These are phyloP conservation scores for Trissolcus japonicus DNA, from an alignment of 2,888 invertebrate genomes.

Conservation along the genomic window DNA sequence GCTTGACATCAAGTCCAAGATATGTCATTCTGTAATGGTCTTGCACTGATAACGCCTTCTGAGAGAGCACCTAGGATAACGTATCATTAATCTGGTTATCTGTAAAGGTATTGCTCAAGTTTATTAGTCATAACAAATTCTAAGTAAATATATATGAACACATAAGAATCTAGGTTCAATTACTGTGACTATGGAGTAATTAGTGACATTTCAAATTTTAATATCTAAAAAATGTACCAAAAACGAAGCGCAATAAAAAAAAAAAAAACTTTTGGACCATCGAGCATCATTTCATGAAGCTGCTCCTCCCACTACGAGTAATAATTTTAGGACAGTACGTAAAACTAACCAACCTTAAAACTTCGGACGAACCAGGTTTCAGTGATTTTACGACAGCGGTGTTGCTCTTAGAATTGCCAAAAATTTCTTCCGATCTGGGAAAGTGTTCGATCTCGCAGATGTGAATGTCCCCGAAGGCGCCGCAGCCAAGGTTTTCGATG, in stretches of 20 bases:
- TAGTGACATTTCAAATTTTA: no score
- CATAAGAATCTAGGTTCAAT: no score
- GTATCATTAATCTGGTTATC: conserved; percentile 18
- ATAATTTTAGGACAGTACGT: no score
- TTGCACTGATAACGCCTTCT: conserved; percentile 44
- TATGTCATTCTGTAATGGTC: conserved; percentile 37
- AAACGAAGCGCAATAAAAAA: no score
- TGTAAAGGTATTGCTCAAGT: conserved; percentile 31
- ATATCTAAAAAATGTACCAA: no score
- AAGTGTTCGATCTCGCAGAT: conserved; percentile 80
- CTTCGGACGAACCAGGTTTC: conserved; percentile 79
- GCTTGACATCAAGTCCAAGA: conserved; percentile 36
- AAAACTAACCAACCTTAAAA: conserved; percentile 72
- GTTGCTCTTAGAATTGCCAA: conserved; percentile 71
- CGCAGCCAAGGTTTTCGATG: conserved; percentile 86
- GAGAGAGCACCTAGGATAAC: conserved; percentile 31
- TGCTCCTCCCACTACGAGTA: no score
- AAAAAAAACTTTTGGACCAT: no score
- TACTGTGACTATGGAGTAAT: no score
- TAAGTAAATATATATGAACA: no score
- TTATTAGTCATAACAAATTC: conserved; percentile 15
- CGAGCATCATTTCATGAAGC: no score
- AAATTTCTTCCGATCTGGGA: conserved; percentile 72
- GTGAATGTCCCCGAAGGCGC: conserved; percentile 86
- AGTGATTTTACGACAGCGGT: conserved; percentile 86